Conservation (phyloP, 2,888 invertebrate species). For the Dolomedes plantarius region DNA sequence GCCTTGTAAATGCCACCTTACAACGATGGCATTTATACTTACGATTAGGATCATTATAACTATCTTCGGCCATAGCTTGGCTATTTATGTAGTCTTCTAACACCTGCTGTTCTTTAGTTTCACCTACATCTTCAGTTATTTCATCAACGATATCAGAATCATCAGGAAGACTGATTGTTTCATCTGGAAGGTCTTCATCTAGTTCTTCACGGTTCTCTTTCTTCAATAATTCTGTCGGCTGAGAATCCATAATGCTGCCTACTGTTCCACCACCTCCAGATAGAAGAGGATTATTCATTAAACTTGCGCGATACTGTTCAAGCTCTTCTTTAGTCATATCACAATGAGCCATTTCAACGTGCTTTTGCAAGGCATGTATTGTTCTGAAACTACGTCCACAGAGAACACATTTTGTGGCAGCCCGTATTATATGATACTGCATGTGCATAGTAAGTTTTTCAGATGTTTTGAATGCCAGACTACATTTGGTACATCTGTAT, state of each 20-base stretch:
- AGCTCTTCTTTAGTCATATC: conserved; percentile 87
- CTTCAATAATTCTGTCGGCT: conserved; percentile 75
- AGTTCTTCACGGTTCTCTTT: conserved; percentile 77
- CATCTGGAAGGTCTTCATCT: conserved; percentile 40
- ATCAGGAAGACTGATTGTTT: conserved; percentile 34
- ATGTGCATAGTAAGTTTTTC: conserved; percentile 96
- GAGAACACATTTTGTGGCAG: conserved; percentile 94
- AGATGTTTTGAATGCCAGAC: conserved; percentile 95
- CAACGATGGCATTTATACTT: conserved; percentile 96
- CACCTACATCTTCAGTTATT: conserved; percentile 28
- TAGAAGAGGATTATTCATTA: conserved; percentile 85
- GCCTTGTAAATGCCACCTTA: conserved; percentile 93
- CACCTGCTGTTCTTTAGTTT: conserved; percentile 83
- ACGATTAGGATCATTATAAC: conserved; percentile 90
- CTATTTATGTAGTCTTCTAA: conserved; percentile 93
- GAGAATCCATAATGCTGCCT: conserved; percentile 78
- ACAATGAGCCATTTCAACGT: conserved; percentile 92
- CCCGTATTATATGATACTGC: conserved; percentile 95
- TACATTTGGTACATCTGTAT: conserved; percentile 96
- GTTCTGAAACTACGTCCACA: conserved; percentile 95
- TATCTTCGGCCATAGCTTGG: conserved; percentile 92
- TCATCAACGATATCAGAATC: conserved; percentile 52
- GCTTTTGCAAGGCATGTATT: conserved; percentile 90
- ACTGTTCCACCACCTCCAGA: conserved; percentile 80
- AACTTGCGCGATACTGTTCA: conserved; percentile 86